phyloP scores from a whole-genome alignment of 2,113 vertebrate species.

The Tyto alba region DNA sequence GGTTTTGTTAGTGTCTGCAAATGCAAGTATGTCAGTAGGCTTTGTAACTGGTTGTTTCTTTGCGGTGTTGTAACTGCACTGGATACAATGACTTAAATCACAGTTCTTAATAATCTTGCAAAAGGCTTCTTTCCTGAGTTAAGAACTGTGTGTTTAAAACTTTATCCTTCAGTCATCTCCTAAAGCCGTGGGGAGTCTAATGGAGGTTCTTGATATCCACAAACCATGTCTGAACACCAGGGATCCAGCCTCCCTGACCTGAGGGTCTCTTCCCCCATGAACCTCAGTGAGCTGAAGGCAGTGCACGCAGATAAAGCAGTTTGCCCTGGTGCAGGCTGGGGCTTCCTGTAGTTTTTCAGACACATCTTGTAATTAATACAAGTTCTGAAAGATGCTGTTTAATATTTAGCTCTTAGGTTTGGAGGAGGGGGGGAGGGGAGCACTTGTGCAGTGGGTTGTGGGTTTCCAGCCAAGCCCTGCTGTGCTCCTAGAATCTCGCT shows the following conservation, averaged over 20 bases:
- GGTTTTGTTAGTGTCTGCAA: not conserved
- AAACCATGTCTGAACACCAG: not conserved
- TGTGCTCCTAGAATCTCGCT: not conserved
- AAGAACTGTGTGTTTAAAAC: not conserved
- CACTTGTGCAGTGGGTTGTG: not conserved
- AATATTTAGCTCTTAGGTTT: not conserved
- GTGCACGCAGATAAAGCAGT: not conserved
- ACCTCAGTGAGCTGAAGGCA: not conserved
- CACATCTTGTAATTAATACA: not conserved
- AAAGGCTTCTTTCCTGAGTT: not conserved
- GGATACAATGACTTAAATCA: not conserved
- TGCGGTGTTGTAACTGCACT: not conserved
- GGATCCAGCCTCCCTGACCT: not conserved
- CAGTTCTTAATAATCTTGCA: not conserved
- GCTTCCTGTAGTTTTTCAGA: not conserved
- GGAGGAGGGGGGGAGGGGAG: not conserved
- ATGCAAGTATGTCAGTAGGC: not conserved
- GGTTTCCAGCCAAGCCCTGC: not conserved
- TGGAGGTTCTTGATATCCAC: not conserved
- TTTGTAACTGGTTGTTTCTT: fast-evolving
- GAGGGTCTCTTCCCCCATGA: not conserved
- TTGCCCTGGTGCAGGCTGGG: not conserved
- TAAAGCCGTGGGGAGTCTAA: not conserved
- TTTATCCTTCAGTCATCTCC: not conserved
- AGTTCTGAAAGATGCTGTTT: not conserved